Percentiles rank a stretch among this genome's conserved stretches.
These are phyloP conservation scores for Eupithecia inturbata DNA, from an alignment of 2,888 invertebrate species.

Conservation along the genomic window DNA sequence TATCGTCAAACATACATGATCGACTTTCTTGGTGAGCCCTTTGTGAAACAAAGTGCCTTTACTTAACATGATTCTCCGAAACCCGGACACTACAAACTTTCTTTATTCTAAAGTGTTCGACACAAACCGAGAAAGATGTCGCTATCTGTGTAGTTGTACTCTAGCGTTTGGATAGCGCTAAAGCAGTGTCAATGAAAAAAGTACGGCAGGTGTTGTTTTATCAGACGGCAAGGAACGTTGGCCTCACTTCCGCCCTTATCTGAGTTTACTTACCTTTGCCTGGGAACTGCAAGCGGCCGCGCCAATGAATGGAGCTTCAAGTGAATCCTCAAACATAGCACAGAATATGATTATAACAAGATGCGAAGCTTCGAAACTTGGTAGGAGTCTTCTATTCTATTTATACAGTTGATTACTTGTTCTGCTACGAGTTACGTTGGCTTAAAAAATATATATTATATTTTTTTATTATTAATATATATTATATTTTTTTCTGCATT, in stretches of 20 bases:
- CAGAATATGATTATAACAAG: constrained; percentile 16
- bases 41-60: constrained; percentile 5
- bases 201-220: constrained; percentile 71
- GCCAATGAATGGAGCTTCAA: constrained; percentile 32
- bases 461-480: too few species aligned
- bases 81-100: not conserved
- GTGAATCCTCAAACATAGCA: constrained; percentile 24
- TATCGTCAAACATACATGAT: not conserved
- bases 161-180: constrained; percentile 35
- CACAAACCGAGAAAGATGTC: constrained; percentile 19
- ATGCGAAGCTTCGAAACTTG: not conserved
- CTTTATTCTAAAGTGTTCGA: constrained; percentile 8
- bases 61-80: not conserved
- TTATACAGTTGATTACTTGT: not conserved
- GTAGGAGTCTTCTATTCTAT: not conserved
- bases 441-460: too few species aligned
- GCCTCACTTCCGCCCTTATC: constrained; percentile 81
- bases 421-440: not conserved
- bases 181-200: constrained; percentile 49
- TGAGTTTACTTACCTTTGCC: constrained; percentile 72
- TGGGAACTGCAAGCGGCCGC: constrained; percentile 66
- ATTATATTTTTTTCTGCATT: too few species aligned
- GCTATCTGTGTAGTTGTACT: constrained; percentile 40
- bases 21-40: not conserved
- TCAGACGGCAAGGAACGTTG: constrained; percentile 70